A percentile compares a stretch with the other conserved stretches of the same genome.
phyloP scores from a whole-genome alignment of 2,888 invertebrate species.

The Eueremaeus valkanovi region DNA sequence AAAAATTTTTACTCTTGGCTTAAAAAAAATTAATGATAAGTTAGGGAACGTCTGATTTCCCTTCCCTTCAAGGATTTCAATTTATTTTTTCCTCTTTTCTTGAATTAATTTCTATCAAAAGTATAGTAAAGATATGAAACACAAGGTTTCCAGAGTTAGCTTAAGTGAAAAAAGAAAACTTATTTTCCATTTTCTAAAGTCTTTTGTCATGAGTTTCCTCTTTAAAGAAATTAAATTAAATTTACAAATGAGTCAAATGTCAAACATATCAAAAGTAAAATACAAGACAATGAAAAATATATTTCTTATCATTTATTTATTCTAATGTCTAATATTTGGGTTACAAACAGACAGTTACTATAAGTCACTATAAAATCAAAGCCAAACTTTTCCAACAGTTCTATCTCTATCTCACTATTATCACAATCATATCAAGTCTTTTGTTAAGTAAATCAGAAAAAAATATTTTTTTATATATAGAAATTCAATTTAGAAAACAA shows the following conservation, averaged over 20 bases:
- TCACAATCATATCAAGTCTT: neutral
- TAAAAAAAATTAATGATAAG: constrained; percentile 1
- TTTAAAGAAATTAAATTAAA: constrained; percentile 13
- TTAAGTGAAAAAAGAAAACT: neutral
- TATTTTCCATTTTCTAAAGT: neutral
- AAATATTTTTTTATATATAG: neutral
- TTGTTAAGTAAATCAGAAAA: neutral
- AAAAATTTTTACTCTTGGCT: neutral
- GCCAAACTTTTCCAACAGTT: no score
- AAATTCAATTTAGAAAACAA: constrained; percentile 17
- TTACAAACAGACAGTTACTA: neutral
- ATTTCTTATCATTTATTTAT: constrained; percentile 4
- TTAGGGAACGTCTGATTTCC: neutral
- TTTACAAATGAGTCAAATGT: constrained; percentile 31
- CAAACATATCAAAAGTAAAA: neutral
- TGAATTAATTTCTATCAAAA: neutral
- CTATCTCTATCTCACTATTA: neutral
- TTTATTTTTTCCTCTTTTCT: neutral
- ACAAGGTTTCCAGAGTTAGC: neutral
- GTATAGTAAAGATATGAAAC: neutral
- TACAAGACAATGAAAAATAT: neutral
- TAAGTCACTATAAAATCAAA: neutral
- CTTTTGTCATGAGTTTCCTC: constrained; percentile 19
- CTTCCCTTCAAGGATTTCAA: constrained; percentile 20
- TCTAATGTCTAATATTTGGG: neutral